phyloP scores from a whole-genome alignment of 2,113 vertebrate genomes.

The Hoplias malabaricus region DNA sequence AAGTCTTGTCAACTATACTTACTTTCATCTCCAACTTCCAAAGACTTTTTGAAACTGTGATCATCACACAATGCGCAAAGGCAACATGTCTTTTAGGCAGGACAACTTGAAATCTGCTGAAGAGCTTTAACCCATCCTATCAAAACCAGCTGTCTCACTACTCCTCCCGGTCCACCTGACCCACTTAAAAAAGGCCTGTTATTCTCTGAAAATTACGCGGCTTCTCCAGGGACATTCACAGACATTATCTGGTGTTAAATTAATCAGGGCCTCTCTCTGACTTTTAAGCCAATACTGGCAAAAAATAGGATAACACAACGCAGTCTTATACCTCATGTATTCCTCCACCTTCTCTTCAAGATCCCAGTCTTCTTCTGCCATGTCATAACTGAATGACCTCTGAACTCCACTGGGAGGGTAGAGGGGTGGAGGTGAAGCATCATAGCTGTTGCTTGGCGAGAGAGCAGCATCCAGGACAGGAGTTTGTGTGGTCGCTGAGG shows the following conservation, averaged over 20 bases:
- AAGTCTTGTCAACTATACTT: too few species aligned
- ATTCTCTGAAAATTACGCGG: conserved; percentile 61
- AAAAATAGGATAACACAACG: background rate
- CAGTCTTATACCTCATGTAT: conserved; percentile 78
- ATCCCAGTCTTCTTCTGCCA: conserved; percentile 81
- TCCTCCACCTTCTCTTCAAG: conserved; percentile 83
- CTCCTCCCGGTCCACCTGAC: conserved; percentile 62
- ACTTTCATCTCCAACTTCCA: too few species aligned
- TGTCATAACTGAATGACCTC: conserved; percentile 77
- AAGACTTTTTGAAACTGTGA: background rate
- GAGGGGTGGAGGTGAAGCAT: conserved; percentile 78
- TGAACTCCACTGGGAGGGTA: conserved; percentile 71
- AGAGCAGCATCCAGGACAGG: conserved; percentile 75
- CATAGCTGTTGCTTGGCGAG: conserved; percentile 81
- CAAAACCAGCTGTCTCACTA: conserved; percentile 13
- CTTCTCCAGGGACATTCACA: conserved; percentile 57
- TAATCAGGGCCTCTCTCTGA: conserved; percentile 51
- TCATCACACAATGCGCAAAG: background rate
- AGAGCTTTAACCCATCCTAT: conserved; percentile 8
- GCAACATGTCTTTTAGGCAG: background rate
- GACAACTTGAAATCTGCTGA: conserved; percentile 7
- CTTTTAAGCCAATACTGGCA: conserved; percentile 22
- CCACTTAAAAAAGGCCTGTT: conserved; percentile 65
- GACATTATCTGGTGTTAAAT: conserved; percentile 67
- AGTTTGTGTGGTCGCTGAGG: conserved; percentile 79